These are phyloP conservation scores for Barbus barbus DNA, from an alignment of 2,113 vertebrate species.

Conservation along the genomic window DNA sequence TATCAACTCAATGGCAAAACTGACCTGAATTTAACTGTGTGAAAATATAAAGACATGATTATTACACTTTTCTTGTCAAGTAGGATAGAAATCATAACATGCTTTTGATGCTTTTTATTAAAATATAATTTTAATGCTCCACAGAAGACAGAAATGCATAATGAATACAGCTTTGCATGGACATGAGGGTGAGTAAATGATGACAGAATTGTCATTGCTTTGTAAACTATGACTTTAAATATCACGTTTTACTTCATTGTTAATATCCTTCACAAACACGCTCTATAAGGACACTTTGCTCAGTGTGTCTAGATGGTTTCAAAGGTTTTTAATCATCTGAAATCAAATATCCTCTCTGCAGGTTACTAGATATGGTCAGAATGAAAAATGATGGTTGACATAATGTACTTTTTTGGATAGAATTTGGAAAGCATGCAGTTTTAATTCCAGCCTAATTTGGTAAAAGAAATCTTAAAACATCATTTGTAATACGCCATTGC, in stretches of 20 bases:
- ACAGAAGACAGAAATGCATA: background rate
- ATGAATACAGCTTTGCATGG: background rate
- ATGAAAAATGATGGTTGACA: background rate
- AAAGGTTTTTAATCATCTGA: background rate
- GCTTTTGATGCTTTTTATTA: background rate
- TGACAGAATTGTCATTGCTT: background rate
- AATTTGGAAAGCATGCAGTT: background rate
- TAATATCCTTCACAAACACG: background rate
- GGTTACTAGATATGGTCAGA: background rate
- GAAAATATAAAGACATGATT: background rate
- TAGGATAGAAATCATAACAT: background rate
- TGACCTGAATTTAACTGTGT: background rate
- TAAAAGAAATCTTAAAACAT: background rate
- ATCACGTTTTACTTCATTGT: background rate
- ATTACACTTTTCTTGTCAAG: background rate
- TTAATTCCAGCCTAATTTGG: constrained; percentile 1
- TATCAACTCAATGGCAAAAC: background rate
- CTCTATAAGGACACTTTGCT: background rate
- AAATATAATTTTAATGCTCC: background rate
- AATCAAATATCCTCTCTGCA: background rate
- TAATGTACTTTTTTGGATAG: background rate
- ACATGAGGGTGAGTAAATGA: background rate
- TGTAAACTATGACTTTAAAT: background rate
- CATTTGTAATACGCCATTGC: background rate
- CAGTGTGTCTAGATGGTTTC: background rate